Evolutionary conservation across 2,888 invertebrate genomes (phyloP).

Genomic region (Dorcus hopei): DNA sequence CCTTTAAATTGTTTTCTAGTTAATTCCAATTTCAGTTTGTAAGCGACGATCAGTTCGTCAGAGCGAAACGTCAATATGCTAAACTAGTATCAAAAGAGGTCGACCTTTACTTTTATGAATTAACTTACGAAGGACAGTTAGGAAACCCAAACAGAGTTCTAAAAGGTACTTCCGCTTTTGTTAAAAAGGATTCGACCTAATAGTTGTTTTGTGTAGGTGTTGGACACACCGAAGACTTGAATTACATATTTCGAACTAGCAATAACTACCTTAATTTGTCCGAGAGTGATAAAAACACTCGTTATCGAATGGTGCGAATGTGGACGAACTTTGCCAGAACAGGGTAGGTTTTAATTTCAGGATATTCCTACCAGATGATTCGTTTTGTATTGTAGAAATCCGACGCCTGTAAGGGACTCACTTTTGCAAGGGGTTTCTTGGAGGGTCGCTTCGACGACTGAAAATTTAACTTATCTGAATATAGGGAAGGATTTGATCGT

Average conservation of each 20-base stretch:
- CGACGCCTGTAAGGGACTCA: constrained; percentile 21
- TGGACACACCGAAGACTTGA: constrained; percentile 27
- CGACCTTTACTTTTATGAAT: constrained; percentile 24
- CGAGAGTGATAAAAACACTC: constrained; percentile 42
- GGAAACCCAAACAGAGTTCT: constrained; percentile 5
- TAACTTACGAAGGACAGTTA: constrained; percentile 23
- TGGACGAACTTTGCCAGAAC: constrained; percentile 30
- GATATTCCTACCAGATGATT: not conserved
- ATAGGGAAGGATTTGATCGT: constrained; percentile 24
- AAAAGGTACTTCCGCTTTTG: no score
- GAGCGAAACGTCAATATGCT: constrained; percentile 20
- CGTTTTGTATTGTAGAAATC: constrained; percentile 25
- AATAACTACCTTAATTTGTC: constrained; percentile 8
- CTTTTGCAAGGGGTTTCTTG: constrained; percentile 25
- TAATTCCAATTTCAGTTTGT: no score
- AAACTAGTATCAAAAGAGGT: constrained; percentile 12
- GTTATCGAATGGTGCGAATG: constrained; percentile 27
- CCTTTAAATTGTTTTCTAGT: no score
- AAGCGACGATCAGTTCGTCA: constrained; percentile 12
- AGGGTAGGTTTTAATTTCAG: constrained; percentile 16
- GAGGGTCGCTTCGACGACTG: constrained; percentile 18
- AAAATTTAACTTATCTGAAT: constrained; percentile 28
- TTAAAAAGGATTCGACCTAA: no score
- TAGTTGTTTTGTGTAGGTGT: constrained; percentile 14
- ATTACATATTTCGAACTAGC: constrained; percentile 37